Conservation (phyloP, 2,797 vertebrate species). For the Pseudomugil gertrudae region DNA sequence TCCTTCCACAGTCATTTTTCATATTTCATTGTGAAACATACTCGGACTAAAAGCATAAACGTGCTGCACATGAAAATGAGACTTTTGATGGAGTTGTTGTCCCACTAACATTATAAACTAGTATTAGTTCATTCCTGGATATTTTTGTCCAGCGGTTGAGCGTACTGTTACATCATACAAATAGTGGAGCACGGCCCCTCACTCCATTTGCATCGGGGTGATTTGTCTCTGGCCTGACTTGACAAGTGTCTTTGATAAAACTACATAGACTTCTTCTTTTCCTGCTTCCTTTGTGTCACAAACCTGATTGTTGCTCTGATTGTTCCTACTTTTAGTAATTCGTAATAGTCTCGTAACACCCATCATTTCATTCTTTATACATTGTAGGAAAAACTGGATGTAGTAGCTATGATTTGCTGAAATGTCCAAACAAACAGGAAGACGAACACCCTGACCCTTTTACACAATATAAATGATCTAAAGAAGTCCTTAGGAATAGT, state of each 20-base stretch:
- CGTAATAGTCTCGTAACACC: background rate
- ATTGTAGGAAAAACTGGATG: too few relatives aligned
- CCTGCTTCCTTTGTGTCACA: conserved; percentile 40
- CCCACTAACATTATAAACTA: conserved; percentile 40
- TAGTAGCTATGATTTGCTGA: too few relatives aligned
- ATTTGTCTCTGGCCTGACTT: conserved; percentile 18
- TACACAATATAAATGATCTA: too few relatives aligned
- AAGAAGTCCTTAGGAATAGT: too few relatives aligned
- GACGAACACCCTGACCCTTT: too few relatives aligned
- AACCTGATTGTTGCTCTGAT: conserved; percentile 64
- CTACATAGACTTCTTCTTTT: conserved; percentile 19
- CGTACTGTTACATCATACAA: conserved; percentile 62
- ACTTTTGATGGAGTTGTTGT: conserved; percentile 49
- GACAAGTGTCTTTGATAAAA: conserved; percentile 25
- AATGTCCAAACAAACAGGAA: too few relatives aligned
- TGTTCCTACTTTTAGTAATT: conserved; percentile 35
- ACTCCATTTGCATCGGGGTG: conserved; percentile 11
- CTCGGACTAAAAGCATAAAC: conserved; percentile 58
- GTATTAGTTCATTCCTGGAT: conserved; percentile 60
- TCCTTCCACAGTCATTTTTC: conserved; percentile 61
- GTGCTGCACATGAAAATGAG: conserved; percentile 57
- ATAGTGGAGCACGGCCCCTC: conserved; percentile 23
- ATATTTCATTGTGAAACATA: conserved; percentile 41
- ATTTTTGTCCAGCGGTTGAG: conserved; percentile 65
- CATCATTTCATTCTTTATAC: too few relatives aligned